phyloP scores from a whole-genome alignment of 1,140 invertebrate species.

The Drosophila seguyi region DNA sequence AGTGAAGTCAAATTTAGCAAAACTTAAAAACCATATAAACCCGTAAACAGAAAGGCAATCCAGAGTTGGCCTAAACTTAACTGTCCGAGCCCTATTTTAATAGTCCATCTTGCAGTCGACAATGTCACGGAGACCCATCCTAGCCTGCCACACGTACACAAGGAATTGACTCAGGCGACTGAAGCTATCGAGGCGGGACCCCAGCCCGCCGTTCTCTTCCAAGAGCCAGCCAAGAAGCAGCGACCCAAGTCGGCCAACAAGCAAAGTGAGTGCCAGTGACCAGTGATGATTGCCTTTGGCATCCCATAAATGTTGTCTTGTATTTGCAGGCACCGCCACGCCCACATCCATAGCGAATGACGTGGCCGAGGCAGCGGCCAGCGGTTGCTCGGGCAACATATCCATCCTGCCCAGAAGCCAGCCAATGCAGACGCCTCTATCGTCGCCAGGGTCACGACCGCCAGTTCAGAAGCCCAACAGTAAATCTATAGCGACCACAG shows the following conservation, averaged over 20 bases:
- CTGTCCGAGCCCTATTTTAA: conserved; percentile 1
- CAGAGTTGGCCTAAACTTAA: conserved; percentile 5
- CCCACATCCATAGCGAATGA: conserved; percentile 72
- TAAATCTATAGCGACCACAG: conserved; percentile 44
- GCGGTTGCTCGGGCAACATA: conserved; percentile 24
- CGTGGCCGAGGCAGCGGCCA: conserved; percentile 61
- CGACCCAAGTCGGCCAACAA: conserved; percentile 75
- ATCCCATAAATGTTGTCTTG: background rate
- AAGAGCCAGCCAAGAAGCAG: conserved; percentile 51
- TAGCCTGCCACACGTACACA: conserved; percentile 17
- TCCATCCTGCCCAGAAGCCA: conserved; percentile 53
- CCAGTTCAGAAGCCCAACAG: conserved; percentile 25
- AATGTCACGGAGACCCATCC: conserved; percentile 55
- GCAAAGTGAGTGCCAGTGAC: conserved; percentile 52
- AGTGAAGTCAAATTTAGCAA: background rate
- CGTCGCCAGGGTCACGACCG: conserved; percentile 15
- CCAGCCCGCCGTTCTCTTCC: conserved; percentile 51
- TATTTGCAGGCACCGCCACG: conserved; percentile 62
- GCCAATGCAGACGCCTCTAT: conserved; percentile 22
- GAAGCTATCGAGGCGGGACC: conserved; percentile 19
- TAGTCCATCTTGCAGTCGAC: conserved; percentile 55
- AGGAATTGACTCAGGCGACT: conserved; percentile 20
- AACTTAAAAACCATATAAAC: background rate
- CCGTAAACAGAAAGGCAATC: background rate
- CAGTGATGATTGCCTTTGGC: too few species aligned